Evolutionary conservation across 2,113 vertebrate species (phyloP), one percentile per base, ranked within the genome.

Genomic region (Cynopterus brachyotis): DNA sequence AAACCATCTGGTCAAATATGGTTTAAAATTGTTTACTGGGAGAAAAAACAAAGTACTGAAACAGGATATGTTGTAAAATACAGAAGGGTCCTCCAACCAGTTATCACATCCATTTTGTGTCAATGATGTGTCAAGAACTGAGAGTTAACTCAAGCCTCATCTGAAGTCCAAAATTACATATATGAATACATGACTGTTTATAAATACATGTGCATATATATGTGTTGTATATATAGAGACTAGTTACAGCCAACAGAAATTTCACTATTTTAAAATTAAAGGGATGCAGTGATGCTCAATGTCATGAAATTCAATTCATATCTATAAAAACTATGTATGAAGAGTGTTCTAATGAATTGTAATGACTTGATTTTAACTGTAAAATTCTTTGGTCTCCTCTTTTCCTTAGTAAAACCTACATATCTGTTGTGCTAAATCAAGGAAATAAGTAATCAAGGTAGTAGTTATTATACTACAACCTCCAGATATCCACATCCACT

Each of bases 221-320:
- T 50, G 13, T 50, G 50, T 50, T 28, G 2, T 40, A 69, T 59
- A 55, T 55, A 59, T 10, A 9, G 9, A 62, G 9, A 75, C 28
- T 17, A 35, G 35, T 57, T 91, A 78, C 5, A 47, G 12, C 6
- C 59, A 50, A 85, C 7, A 64, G 11, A 90, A n/a, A 91, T 82
- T 81, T 93, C 42, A 93, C 42, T 85, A 73, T 75, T 89, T 89
- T 73, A 93, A 67, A 60, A 85, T 96, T 78, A 85, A 85, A 96
- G 26, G 28, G 28, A 94, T 93, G 50, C 5, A 87, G 47, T 85
- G 35, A 80, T 82, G 67, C 17, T 80, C 2, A 69, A 81, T 81
- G 50, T 78, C 32, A 86, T 42, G 35, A 90, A 90, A 90, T 76
- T 86, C 73, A 93, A 82, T 9, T 64, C 62, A 62, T 42, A 82